These are phyloP conservation scores for Hyalella azteca DNA, from an alignment of 2,888 invertebrate genomes.

Conservation along the genomic window DNA sequence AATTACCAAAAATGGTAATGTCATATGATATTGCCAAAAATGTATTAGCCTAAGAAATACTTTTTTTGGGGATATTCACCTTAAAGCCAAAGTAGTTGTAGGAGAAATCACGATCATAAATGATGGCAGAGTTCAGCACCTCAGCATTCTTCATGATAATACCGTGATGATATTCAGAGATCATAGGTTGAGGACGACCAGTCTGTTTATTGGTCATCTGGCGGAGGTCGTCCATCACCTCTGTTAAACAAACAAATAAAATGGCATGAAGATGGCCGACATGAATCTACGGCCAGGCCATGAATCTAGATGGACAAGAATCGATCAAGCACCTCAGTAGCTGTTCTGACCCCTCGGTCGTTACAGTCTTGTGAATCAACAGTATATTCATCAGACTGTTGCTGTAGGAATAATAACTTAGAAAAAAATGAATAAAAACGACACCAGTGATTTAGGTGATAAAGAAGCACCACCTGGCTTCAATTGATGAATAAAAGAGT, in stretches of 20 bases:
- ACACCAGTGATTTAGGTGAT: too few relatives aligned
- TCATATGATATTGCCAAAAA: too few relatives aligned
- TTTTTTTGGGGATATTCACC: slow-evolving; percentile 61
- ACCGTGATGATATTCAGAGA: slow-evolving; percentile 80
- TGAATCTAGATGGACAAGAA: not conserved
- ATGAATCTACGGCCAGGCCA: not conserved
- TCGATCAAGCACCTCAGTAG: too few relatives aligned
- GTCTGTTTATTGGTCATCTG: slow-evolving; percentile 77
- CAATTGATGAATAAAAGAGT: too few relatives aligned
- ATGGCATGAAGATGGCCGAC: not conserved
- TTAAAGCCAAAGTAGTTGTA: slow-evolving; percentile 99
- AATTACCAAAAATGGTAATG: too few relatives aligned
- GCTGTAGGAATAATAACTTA: too few relatives aligned
- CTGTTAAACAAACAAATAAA: slow-evolving; percentile 67
- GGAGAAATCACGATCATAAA: slow-evolving; percentile 94
- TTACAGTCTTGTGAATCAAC: too few relatives aligned
- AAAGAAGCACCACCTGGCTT: too few relatives aligned
- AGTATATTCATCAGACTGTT: too few relatives aligned
- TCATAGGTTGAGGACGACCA: slow-evolving; percentile 78
- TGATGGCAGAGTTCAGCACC: slow-evolving; percentile 89
- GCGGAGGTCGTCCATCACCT: slow-evolving; percentile 88
- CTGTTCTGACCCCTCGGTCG: too few relatives aligned
- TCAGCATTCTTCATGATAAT: slow-evolving; percentile 88
- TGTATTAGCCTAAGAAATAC: too few relatives aligned
- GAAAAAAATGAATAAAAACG: too few relatives aligned